Evolutionary conservation across 1,140 invertebrate genomes (phyloP), one percentile per base, ranked within the genome.

Genomic region (Drosophila orena): DNA sequence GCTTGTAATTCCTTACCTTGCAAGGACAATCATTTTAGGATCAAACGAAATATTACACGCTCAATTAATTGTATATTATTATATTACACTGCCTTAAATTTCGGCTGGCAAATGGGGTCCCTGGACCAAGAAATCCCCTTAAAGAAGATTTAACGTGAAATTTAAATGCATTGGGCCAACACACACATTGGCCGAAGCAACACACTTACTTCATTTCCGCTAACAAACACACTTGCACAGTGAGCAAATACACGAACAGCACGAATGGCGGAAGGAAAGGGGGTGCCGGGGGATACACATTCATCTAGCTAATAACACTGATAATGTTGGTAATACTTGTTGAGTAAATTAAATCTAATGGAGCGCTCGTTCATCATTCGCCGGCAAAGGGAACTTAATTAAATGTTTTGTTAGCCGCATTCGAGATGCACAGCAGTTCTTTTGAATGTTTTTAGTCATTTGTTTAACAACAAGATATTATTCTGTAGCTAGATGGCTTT

Each of bases 291-390:
- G 17, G 47, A 43, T 69, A 69, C 62, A 76, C 15, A 57, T 61
- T 68, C 40, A 68, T 75, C 72, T 76, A 66, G 44, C 47, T 76
- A 54, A 59, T 77, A 59, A 68, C 47, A 69, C 27, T 60, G 62
- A 60, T 77, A 77, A 77, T 77, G 73, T 69, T 68, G 49, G 46
- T 69, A 72, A 58, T 72, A 75, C 61, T 77, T 85, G 74, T 86
- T 88, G 59, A 83, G 79, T 81, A 81, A 86, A 86, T 88, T 79
- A 79, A 88, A 88, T 78, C 64, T 65, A 84, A 85, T 84, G 73
- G 55, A 59, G 50, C 52, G 61, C 71, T 65, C 68, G 64, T 65
- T 60, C 57, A 62, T 70, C 58, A 68, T 81, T 73, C 59, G 38
- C 47, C 43, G 81, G 55, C 49, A 65, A 47, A 80, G 62, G 17